Base-by-base conservation (phyloP, 2,888 invertebrate genomes). In the Papilio demoleus region DNA sequence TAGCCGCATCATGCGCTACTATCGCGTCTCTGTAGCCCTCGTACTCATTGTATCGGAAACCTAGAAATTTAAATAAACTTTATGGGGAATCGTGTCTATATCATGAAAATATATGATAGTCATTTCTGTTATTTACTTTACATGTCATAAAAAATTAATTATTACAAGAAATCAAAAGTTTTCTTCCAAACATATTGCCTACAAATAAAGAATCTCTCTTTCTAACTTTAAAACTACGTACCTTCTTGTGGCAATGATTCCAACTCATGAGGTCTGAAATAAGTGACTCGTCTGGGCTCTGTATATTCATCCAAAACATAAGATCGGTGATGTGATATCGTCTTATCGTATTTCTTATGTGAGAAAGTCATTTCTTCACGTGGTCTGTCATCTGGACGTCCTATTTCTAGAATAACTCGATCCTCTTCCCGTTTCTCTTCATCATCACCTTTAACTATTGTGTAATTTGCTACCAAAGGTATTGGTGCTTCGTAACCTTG, bases 301-400 rank as follows among this genome's bases (percentile, higher is more conserved):
- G 73, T 67, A 71, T 88, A 91, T 69, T 91, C 90, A n/a, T 92
- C 91, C 47, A 92, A 73, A 68, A 92, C 87, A 69, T 92, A 92
- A 1, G 92, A 89, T 61, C 92, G 82, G 69, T 89, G 92, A 72
- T 93, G 92, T 0, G 92, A 88, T 72, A 88, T 93, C 0, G 92
- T 93, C 74, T 92, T 93, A 67, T 93, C 93, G 65, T 93, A 93
- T 73, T 93, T 93, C 78, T 93, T 93, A 70, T 93, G 93, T 0
- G 92, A 92, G 70, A 93, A 93, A 24, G 92, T 92, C 11, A 81
- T 83, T 71, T 92, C 92, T 71, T 92, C 92, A 66, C 78, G 84
- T 0, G 89, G 88, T 31, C 83, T 88, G 1, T 93, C 92, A n/a
- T 92, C 92, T 67, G 85, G 92, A 1, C 89, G 80, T 5, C 93